Evolutionary conservation across 2,888 invertebrate genomes (phyloP).

Genomic region (Anthophora plumipes): DNA sequence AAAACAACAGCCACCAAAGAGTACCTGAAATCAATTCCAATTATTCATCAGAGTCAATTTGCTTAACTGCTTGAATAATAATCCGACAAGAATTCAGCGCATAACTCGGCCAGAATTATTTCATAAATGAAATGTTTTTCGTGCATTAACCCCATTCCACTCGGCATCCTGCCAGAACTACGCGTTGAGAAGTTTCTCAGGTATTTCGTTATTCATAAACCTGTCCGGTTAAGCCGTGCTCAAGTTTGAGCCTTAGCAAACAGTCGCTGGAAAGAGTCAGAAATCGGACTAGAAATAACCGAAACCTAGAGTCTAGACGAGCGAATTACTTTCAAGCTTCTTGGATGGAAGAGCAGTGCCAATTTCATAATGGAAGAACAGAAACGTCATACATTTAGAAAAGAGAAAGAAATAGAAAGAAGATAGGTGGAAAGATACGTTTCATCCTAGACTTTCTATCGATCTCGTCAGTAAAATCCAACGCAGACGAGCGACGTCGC

Average conservation of each 20-base stretch:
- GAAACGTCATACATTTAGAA: neutral
- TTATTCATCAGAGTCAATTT: neutral
- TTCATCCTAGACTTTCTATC: no score
- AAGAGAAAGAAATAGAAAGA: no score
- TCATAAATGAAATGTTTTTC: slow-evolving; percentile 21
- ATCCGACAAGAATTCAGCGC: neutral
- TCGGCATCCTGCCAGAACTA: slow-evolving; percentile 31
- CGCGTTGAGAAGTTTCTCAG: slow-evolving; percentile 40
- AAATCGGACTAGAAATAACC: slow-evolving; percentile 38
- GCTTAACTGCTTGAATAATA: neutral
- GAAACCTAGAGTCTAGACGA: slow-evolving; percentile 18
- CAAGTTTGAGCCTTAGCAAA: slow-evolving; percentile 37
- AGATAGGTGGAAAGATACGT: no score
- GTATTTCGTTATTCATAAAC: slow-evolving; percentile 61
- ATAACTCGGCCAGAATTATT: neutral
- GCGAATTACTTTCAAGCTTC: slow-evolving; percentile 6
- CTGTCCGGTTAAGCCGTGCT: slow-evolving; percentile 10
- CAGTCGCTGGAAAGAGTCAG: slow-evolving; percentile 10
- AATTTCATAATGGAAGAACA: neutral
- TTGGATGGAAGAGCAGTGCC: neutral
- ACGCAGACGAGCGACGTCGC: no score
- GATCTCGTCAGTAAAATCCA: no score
- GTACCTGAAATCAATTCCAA: neutral
- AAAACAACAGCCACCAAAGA: neutral
- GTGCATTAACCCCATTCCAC: slow-evolving; percentile 39